phyloP scores from a whole-genome alignment of 2,113 vertebrate genomes.

The Junco hyemalis region DNA sequence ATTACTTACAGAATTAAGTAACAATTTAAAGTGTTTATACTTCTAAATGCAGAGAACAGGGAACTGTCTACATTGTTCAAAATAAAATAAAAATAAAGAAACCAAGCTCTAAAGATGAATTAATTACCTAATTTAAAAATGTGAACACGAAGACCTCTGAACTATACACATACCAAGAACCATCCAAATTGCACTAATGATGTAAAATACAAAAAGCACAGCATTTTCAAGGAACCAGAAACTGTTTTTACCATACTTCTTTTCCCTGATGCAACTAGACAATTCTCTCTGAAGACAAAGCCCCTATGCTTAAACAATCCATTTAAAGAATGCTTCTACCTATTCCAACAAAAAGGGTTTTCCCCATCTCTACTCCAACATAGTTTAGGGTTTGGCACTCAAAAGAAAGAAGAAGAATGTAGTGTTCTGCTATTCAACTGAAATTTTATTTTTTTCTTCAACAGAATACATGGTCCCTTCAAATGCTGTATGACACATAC shows the following conservation, averaged over 20 bases:
- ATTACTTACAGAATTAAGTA: constrained; percentile 91
- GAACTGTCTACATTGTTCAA: constrained; percentile 86
- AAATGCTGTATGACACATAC: constrained; percentile 86
- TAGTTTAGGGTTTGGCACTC: constrained; percentile 75
- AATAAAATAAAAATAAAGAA: constrained; percentile 81
- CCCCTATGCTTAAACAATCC: constrained; percentile 12
- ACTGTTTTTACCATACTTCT: constrained; percentile 34
- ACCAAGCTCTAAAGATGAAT: constrained; percentile 80
- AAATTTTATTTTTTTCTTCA: constrained; percentile 44
- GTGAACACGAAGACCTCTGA: constrained; percentile 85
- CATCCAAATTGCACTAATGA: constrained; percentile 82
- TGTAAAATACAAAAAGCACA: constrained; percentile 77
- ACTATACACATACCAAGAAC: constrained; percentile 82
- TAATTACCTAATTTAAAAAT: constrained; percentile 79
- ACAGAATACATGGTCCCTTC: constrained; percentile 81
- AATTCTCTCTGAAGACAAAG: constrained; percentile 55
- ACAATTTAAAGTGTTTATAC: constrained; percentile 88
- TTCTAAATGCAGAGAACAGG: constrained; percentile 90
- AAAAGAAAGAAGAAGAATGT: constrained; percentile 69
- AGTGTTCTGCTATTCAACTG: constrained; percentile 52
- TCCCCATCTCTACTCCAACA: constrained; percentile 47
- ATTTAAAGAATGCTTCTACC: constrained; percentile 46
- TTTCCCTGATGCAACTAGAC: constrained; percentile 48
- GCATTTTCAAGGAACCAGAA: constrained; percentile 87
- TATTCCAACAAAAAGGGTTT: constrained; percentile 49